Conservation (phyloP, 2,797 vertebrate species). For the Tapirus indicus region DNA sequence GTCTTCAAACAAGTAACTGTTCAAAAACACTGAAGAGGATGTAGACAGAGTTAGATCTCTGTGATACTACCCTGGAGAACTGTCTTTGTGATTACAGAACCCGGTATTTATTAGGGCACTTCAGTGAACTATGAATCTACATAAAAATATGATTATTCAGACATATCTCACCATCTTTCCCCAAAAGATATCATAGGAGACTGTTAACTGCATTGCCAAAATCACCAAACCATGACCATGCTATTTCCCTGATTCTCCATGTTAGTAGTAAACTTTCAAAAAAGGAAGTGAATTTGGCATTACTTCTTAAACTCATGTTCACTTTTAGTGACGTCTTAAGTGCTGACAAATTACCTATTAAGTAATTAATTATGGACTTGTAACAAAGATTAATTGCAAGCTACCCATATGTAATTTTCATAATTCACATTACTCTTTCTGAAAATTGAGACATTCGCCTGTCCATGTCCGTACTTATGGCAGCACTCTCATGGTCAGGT, state of each 20-base stretch:
- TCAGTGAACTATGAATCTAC: not conserved
- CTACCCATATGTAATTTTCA: not conserved
- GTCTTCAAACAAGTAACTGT: not conserved
- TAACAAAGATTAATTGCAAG: not conserved
- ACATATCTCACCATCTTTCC: not conserved
- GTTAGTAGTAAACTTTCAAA: conserved; percentile 12
- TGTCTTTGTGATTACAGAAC: not conserved
- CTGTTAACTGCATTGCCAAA: not conserved
- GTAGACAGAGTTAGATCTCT: not conserved
- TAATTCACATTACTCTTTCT: not conserved
- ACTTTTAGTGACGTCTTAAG: not conserved
- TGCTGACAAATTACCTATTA: not conserved
- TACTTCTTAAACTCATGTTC: not conserved
- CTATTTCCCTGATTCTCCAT: not conserved
- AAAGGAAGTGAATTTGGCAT: not conserved
- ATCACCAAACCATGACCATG: not conserved
- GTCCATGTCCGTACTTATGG: not conserved
- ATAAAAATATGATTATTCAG: not conserved
- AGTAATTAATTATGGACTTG: not conserved
- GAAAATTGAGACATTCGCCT: not conserved
- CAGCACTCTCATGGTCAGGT: not conserved
- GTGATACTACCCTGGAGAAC: not conserved
- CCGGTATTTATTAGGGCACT: not conserved
- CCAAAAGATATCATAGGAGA: not conserved
- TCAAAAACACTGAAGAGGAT: not conserved